These are phyloP conservation scores for Brenthis daphne DNA, from an alignment of 2,888 invertebrate genomes.

Conservation along the genomic window DNA sequence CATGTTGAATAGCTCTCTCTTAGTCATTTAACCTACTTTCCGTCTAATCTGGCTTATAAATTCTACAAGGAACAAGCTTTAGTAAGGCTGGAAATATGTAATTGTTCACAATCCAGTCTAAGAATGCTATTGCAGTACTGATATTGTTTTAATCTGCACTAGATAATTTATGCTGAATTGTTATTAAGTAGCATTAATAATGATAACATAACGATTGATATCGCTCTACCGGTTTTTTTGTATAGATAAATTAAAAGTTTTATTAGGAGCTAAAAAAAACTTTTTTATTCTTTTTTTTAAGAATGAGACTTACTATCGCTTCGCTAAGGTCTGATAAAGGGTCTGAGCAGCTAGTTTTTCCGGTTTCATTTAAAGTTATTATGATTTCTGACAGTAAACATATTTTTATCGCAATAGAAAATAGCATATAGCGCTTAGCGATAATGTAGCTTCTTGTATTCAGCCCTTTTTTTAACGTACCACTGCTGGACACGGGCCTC, in stretches of 20 bases:
- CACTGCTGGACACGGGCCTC: too few species aligned
- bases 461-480: too few species aligned
- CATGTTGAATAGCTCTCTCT: constrained; percentile 22
- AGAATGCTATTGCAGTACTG: constrained; percentile 26
- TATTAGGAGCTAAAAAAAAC: not conserved
- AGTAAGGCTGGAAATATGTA: constrained; percentile 29
- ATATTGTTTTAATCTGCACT: constrained; percentile 23
- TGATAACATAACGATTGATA: not conserved
- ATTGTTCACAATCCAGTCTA: constrained; percentile 27
- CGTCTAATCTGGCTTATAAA: constrained; percentile 33
- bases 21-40: constrained; percentile 36
- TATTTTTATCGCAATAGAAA: too few species aligned
- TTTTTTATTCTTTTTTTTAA: too few species aligned
- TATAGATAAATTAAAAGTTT: not conserved
- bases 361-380: too few species aligned
- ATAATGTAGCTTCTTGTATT: too few species aligned
- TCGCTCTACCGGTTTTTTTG: not conserved
- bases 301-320: too few species aligned
- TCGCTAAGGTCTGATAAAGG: too few species aligned
- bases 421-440: too few species aligned
- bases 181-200: not conserved
- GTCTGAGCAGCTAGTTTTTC: too few species aligned
- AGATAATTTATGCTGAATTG: not conserved
- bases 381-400: too few species aligned
- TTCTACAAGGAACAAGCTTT: constrained; percentile 37